Evolutionary conservation across 1,140 invertebrate genomes (phyloP).

Genomic region (Rhyzopertha dominica): DNA sequence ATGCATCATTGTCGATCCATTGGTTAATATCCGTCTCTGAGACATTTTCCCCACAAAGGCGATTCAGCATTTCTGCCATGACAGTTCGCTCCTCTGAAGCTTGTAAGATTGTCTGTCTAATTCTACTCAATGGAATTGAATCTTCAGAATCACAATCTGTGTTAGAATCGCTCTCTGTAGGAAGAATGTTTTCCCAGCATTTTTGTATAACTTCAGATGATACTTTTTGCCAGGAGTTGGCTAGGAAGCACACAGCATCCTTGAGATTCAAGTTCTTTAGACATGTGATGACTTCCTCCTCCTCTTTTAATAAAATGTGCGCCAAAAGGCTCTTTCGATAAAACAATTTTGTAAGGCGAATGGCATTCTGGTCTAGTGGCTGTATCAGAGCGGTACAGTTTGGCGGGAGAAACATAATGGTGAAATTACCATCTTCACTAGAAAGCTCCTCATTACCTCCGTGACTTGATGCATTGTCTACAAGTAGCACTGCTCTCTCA

Average conservation of each 20-base stretch:
- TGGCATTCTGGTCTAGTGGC: constrained; percentile 33
- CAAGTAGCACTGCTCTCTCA: constrained; percentile 27
- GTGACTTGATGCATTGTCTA: constrained; percentile 33
- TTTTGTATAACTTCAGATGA: constrained; percentile 9
- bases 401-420: constrained; percentile 35
- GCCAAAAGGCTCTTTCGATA: constrained; percentile 19
- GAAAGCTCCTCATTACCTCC: constrained; percentile 16
- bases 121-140: too few relatives aligned
- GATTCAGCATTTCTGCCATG: too few relatives aligned
- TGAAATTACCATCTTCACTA: constrained; percentile 18
- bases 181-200: constrained; percentile 14
- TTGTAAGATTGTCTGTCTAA: too few relatives aligned
- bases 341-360: constrained; percentile 23
- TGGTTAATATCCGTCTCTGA: too few relatives aligned
- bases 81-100: too few relatives aligned
- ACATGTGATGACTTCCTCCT: constrained; percentile 19
- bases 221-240: constrained; percentile 15
- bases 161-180: too few relatives aligned
- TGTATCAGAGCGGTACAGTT: constrained; percentile 33
- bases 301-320: constrained; percentile 15
- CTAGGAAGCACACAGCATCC: constrained; percentile 16
- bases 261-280: constrained; percentile 14
- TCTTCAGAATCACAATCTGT: too few relatives aligned
- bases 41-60: too few relatives aligned
- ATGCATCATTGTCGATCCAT: too few relatives aligned